Base-by-base conservation (phyloP, 2,797 vertebrate genomes). In the Amniataba percoides region DNA sequence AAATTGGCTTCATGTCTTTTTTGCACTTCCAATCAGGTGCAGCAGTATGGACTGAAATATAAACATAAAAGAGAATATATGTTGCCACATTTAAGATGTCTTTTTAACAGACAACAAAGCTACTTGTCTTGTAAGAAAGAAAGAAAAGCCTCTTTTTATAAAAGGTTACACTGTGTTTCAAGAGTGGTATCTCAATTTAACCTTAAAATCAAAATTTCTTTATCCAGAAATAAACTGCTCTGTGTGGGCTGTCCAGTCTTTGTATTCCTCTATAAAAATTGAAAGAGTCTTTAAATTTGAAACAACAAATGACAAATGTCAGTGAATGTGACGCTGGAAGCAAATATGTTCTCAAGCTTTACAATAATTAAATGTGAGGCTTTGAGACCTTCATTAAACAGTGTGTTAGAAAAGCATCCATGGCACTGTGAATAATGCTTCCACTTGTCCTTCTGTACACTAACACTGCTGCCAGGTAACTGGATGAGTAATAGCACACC, bases 391-490 rank as follows among this genome's bases (percentile, higher is more conserved):
- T 80, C 42, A 61, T 72, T 56, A 70, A 49, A 34, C 27, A 43
- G 8, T 31, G 23, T 63, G 60, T 71, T 65, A 14, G n/a, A 65
- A 51, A 68, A 67, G 71, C 23, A 11, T 21, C 42, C 23, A 21
- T 21, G 31, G 42, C 40, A 7, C 73, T 53, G 65, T 71, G 66
- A 72, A 60, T 68, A 65, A 71, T 15, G 31, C 67, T 60, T n/a
- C 7, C 5, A 39, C 69, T 31, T 61, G 39, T 73, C 62, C 55
- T 55, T 43, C 45, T 56, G 40, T 19, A 45, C 49, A 63, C 40
- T 3, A 45, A 62, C 48, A n/a, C 45, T 39, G 77, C 80, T 82
- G 71, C 82, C 61, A 71, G 78, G 85, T 87, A 70, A 86, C 76
- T 45, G 45, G 51, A 71, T 84, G 82, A 88, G 70, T 77, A 81